Evolutionary conservation across 2,113 vertebrate species (phyloP).

Genomic region (Mohoua ochrocephala): DNA sequence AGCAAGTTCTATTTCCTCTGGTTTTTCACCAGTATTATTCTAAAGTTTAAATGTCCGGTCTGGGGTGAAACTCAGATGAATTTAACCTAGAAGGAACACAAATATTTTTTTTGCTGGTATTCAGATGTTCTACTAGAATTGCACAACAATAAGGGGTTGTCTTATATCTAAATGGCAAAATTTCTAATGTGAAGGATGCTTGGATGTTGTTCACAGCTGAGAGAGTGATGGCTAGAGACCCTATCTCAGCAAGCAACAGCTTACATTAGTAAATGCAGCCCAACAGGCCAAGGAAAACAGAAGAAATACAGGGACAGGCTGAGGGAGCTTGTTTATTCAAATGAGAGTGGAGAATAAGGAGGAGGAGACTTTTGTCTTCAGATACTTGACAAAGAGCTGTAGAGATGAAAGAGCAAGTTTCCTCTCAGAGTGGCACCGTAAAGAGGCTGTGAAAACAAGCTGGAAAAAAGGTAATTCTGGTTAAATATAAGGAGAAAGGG

Average conservation of each 20-base stretch:
- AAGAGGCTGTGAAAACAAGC: background rate
- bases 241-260: background rate
- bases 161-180: background rate
- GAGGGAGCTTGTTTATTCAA: background rate
- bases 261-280: background rate
- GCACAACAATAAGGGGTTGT: fast-evolving
- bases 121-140: background rate
- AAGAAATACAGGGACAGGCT: background rate
- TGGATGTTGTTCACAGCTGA: background rate
- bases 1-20: background rate
- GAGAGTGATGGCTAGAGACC: background rate
- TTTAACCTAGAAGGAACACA: background rate
- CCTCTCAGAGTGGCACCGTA: background rate
- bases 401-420: background rate
- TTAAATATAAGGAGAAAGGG: background rate
- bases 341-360: background rate
- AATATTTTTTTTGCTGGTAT: background rate
- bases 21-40: background rate
- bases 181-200: background rate
- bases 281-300: background rate
- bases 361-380: background rate
- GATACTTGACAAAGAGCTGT: background rate
- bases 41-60: background rate
- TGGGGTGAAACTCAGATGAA: background rate
- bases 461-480: background rate